A percentile compares a stretch with the other conserved stretches of the same genome.
Conservation (phyloP, 2,113 vertebrate genomes). For the Antennarius striatus region DNA sequence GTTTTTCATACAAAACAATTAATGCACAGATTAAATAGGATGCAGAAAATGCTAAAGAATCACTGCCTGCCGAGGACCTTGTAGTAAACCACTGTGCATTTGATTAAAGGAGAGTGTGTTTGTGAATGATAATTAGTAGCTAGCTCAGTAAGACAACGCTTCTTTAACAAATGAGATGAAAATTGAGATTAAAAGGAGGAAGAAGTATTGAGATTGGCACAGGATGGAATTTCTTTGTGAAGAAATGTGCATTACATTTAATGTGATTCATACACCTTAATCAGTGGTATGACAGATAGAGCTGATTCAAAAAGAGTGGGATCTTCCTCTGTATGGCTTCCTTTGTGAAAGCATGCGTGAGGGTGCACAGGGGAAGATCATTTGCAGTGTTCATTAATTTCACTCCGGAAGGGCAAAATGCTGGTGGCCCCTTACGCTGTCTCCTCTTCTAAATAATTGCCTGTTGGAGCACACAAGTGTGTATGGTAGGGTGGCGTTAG, state of each 20-base stretch:
- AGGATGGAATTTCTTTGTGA: conserved; percentile 6
- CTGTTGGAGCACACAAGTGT: conserved; percentile 13
- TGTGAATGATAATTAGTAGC: conserved; percentile 30
- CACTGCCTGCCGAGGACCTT: conserved; percentile 7
- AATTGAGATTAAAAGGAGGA: conserved; percentile 26
- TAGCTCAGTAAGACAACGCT: conserved; percentile 21
- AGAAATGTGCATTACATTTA: conserved; percentile 7
- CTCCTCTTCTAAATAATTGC: conserved; percentile 50
- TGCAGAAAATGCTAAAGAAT: conserved; percentile 18
- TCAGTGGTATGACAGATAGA: conserved; percentile 26
- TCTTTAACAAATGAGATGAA: conserved; percentile 26
- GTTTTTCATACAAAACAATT: neutral
- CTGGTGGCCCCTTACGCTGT: conserved; percentile 32
- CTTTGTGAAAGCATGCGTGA: conserved; percentile 15
- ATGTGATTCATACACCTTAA: conserved; percentile 16
- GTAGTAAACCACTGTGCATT: conserved; percentile 26
- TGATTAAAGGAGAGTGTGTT: conserved; percentile 34
- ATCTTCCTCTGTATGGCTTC: conserved; percentile 16
- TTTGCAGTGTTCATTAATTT: conserved; percentile 42
- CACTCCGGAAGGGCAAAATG: conserved; percentile 26
- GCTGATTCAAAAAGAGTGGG: conserved; percentile 21
- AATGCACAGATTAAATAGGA: conserved; percentile 4
- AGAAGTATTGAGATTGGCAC: neutral
- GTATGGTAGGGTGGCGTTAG: conserved; percentile 5
- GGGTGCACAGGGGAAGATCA: conserved; percentile 13